Conservation (phyloP, 2,888 invertebrate genomes). For the Unio pictorum region DNA sequence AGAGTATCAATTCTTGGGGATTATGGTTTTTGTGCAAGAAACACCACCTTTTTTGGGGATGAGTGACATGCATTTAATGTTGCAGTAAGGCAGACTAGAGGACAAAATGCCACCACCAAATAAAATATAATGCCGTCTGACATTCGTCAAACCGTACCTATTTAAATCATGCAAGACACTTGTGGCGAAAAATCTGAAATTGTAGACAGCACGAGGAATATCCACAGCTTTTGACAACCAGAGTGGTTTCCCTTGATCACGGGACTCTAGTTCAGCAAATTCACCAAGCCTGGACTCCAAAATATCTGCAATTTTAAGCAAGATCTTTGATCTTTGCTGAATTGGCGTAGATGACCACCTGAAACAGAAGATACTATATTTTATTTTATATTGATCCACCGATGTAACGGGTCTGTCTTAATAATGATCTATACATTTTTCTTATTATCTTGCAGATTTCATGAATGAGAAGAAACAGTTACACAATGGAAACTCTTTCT, state of each 20-base stretch:
- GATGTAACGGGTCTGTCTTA: neutral
- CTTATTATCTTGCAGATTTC: neutral
- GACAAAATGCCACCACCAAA: too few species aligned
- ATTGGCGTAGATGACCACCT: conserved; percentile 74
- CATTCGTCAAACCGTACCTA: conserved; percentile 56
- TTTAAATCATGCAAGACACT: conserved; percentile 69
- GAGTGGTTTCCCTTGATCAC: conserved; percentile 76
- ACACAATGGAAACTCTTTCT: too few species aligned
- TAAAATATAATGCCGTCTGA: too few species aligned
- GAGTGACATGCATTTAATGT: too few species aligned
- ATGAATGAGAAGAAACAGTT: neutral
- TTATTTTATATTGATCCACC: too few species aligned
- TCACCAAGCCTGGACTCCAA: conserved; percentile 73
- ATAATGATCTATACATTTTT: neutral
- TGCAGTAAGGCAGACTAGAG: too few species aligned
- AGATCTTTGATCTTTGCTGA: conserved; percentile 69
- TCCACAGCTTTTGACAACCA: conserved; percentile 73
- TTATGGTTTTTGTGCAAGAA: too few species aligned
- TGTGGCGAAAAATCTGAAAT: conserved; percentile 75
- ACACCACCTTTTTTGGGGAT: too few species aligned
- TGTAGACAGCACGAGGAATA: conserved; percentile 74
- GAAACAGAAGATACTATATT: conserved; percentile 18
- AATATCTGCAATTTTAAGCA: conserved; percentile 73
- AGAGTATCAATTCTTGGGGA: too few species aligned
- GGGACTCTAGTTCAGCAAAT: conserved; percentile 74